A percentile compares a stretch with the other conserved stretches of the same genome.
Evolutionary conservation across 2,797 vertebrate species (phyloP).

Genomic region (Varecia variegata): DNA sequence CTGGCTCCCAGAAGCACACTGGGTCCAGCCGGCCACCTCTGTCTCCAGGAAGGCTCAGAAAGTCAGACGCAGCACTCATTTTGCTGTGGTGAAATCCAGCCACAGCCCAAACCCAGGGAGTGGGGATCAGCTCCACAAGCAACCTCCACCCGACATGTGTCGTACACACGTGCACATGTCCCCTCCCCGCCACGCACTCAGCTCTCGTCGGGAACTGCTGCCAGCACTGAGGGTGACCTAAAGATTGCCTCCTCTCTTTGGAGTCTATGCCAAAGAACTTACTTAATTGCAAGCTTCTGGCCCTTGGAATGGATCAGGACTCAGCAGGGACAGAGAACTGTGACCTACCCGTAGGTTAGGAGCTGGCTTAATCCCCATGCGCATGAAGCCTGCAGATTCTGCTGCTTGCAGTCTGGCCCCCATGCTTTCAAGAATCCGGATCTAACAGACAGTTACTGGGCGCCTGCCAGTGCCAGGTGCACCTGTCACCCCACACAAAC

Average conservation of each 20-base stretch:
- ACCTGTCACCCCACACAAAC: not conserved
- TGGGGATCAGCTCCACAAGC: too few species aligned
- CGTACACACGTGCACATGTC: fast-evolving
- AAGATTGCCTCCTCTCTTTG: not conserved
- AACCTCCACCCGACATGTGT: not conserved
- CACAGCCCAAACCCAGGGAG: not conserved
- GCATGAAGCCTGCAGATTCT: not conserved
- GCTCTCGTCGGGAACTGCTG: not conserved
- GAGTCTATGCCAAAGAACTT: not conserved
- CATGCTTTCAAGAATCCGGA: not conserved
- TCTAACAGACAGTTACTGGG: not conserved
- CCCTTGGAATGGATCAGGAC: not conserved
- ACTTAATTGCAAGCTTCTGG: not conserved
- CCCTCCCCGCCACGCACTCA: not conserved
- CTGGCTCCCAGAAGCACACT: not conserved
- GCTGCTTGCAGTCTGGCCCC: not conserved
- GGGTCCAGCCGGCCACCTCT: not conserved
- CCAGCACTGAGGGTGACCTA: not conserved
- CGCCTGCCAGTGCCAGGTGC: not conserved
- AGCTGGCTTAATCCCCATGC: not conserved
- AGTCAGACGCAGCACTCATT: not conserved
- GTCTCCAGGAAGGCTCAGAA: conserved; percentile 10
- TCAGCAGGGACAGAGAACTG: not conserved
- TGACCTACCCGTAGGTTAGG: not conserved
- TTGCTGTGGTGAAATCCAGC: not conserved